Percentiles rank a stretch among this genome's conserved stretches.
Evolutionary conservation across 2,113 vertebrate genomes (phyloP).

Genomic region (Peromyscus maniculatus): DNA sequence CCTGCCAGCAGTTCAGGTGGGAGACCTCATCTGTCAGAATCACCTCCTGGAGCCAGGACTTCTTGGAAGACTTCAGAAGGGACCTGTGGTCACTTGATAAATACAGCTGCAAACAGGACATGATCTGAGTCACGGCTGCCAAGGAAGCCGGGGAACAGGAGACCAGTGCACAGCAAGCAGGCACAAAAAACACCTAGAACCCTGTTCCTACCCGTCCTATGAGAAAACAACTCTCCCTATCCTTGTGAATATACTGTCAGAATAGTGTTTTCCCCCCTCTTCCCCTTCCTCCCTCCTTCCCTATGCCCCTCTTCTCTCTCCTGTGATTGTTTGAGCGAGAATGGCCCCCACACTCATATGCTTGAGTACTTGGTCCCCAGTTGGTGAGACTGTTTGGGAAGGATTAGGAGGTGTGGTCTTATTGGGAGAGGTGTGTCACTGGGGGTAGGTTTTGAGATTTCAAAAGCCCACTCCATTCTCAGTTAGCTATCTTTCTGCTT

Average conservation of each 20-base stretch:
- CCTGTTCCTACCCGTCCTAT: fast-evolving
- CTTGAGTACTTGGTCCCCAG: neutral
- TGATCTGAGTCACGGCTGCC: fast-evolving
- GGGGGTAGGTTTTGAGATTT: neutral
- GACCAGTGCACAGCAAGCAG: fast-evolving
- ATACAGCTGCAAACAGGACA: conserved; percentile 90
- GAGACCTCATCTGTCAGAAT: conserved; percentile 88
- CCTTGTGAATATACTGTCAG: neutral
- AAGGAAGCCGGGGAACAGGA: fast-evolving
- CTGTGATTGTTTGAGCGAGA: neutral
- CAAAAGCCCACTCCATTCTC: neutral
- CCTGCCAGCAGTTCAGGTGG: conserved; percentile 92
- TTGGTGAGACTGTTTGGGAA: neutral
- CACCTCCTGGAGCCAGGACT: conserved; percentile 92
- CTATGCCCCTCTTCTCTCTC: neutral
- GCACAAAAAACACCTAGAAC: neutral
- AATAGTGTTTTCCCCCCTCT: neutral
- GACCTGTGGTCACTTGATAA: conserved; percentile 92
- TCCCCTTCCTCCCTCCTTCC: neutral
- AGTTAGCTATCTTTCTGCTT: neutral
- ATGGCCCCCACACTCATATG: neutral
- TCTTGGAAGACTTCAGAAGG: conserved; percentile 89
- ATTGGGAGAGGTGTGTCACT: neutral
- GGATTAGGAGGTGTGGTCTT: neutral
- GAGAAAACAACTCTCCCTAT: neutral